A percentile compares a stretch with the other conserved stretches of the same genome.
Evolutionary conservation across 1,140 invertebrate genomes (phyloP).

Genomic region (Helicorthomorpha holstii): DNA sequence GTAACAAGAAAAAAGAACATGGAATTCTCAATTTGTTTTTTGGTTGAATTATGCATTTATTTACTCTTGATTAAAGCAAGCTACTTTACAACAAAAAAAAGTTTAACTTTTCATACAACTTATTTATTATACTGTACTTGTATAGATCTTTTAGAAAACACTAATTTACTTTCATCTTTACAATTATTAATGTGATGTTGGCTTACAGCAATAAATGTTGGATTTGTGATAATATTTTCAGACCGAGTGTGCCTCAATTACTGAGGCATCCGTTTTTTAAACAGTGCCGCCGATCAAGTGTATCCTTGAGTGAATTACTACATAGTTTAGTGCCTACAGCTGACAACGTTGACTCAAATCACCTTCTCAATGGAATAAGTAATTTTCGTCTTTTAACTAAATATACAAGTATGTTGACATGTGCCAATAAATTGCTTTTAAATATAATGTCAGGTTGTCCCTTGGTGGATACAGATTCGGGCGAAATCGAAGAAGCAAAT

Average conservation of each 20-base stretch:
- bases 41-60: background rate
- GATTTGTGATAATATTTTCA: slow-evolving; percentile 12
- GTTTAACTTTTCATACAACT: too few relatives aligned
- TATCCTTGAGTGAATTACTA: background rate
- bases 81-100: too few relatives aligned
- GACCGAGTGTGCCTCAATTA: slow-evolving; percentile 27
- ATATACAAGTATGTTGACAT: too few relatives aligned
- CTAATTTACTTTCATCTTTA: too few relatives aligned
- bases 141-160: too few relatives aligned
- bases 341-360: background rate
- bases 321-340: background rate
- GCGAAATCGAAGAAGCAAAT: background rate
- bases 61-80: background rate
- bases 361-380: background rate
- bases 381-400: too few relatives aligned
- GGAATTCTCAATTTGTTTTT: too few relatives aligned
- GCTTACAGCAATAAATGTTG: too few relatives aligned
- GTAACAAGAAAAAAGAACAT: too few relatives aligned
- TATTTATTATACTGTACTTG: too few relatives aligned
- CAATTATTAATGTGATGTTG: slow-evolving; percentile 1
- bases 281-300: slow-evolving; percentile 13
- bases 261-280: slow-evolving; percentile 60
- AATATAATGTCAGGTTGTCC: too few relatives aligned
- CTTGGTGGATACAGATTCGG: background rate
- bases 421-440: too few relatives aligned